Evolutionary conservation across 2,797 vertebrate species (phyloP).

Genomic region (Triplophysa yarkandensis): DNA sequence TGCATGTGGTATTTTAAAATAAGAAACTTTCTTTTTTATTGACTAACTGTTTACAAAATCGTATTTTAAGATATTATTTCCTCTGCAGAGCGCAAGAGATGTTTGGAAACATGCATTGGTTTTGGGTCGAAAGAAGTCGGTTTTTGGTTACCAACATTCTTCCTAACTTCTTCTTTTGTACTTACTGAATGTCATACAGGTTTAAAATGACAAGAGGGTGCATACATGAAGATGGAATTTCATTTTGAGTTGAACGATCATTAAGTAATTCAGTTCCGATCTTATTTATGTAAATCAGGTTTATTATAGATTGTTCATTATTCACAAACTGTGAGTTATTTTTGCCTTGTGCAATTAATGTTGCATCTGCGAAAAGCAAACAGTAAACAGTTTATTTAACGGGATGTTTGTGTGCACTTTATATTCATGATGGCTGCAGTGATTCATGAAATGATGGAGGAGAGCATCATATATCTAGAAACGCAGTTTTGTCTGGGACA

Average conservation of each 20-base stretch:
- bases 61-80: no score
- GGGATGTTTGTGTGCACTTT: background rate
- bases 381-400: background rate
- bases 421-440: background rate
- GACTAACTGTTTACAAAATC: background rate
- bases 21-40: background rate
- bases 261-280: background rate
- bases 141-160: no score
- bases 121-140: no score
- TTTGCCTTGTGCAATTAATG: background rate
- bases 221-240: no score
- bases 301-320: background rate
- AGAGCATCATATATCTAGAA: background rate
- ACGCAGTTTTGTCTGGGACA: background rate
- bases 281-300: constrained; percentile 5
- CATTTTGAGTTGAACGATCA: no score
- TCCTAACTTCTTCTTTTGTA: no score
- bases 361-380: background rate
- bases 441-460: background rate
- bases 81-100: no score
- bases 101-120: no score
- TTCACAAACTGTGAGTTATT: background rate
- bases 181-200: no score
- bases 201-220: no score
- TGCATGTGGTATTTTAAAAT: background rate